A percentile compares a stretch with the other conserved stretches of the same genome.
phyloP scores from a whole-genome alignment of 2,113 vertebrate species.

The Cettia cetti region DNA sequence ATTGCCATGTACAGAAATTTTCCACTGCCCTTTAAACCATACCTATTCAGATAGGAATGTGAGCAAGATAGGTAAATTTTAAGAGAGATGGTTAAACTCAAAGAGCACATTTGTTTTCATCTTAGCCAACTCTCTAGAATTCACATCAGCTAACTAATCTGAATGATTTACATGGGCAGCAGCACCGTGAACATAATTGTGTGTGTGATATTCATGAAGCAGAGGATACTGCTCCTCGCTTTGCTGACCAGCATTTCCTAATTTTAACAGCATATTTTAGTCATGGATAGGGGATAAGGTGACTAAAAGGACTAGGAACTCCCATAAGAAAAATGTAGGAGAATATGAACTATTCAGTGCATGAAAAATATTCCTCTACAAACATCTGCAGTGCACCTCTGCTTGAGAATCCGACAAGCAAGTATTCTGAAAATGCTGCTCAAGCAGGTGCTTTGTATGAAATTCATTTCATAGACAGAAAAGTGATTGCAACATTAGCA shows the following conservation, averaged over 20 bases:
- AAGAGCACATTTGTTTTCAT: slow-evolving; percentile 24
- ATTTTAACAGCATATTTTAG: not conserved
- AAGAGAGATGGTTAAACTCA: not conserved
- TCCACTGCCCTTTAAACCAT: slow-evolving; percentile 1
- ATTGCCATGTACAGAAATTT: not conserved
- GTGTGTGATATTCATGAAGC: slow-evolving; percentile 9
- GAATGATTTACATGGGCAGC: not conserved
- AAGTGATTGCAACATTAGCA: not conserved
- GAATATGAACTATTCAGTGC: not conserved
- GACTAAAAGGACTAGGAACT: not conserved
- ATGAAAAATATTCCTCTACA: not conserved
- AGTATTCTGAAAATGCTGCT: not conserved
- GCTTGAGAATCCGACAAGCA: not conserved
- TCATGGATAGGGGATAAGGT: not conserved
- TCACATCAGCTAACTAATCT: not conserved
- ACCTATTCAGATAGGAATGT: not conserved
- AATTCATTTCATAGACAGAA: not conserved
- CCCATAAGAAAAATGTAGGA: not conserved
- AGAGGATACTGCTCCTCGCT: not conserved
- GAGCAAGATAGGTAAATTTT: slow-evolving; percentile 17
- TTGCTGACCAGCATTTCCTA: slow-evolving; percentile 26
- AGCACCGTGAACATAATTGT: not conserved
- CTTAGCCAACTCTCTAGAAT: not conserved
- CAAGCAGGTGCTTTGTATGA: not conserved
- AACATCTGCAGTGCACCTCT: not conserved